Evolutionary conservation across 2,113 vertebrate genomes (phyloP).

Genomic region (Lophochroa leadbeateri): DNA sequence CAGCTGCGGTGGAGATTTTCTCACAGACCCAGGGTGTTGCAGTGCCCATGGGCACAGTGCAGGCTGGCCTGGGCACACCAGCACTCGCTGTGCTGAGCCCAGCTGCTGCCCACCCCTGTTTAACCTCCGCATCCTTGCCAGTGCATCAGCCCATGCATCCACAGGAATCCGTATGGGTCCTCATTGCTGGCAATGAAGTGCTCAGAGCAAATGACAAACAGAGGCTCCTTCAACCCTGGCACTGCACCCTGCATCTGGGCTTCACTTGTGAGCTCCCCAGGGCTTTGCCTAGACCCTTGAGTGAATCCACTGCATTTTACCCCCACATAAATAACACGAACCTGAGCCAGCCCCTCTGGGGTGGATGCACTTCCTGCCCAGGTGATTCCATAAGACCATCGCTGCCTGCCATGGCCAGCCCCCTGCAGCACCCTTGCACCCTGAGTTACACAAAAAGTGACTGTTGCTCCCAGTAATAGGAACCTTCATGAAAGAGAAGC

Average conservation of each 20-base stretch:
- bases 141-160: accelerated
- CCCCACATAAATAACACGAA: background rate
- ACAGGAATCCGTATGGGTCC: accelerated
- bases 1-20: background rate
- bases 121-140: background rate
- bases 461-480: background rate
- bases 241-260: accelerated
- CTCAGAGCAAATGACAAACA: background rate
- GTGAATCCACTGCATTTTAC: background rate
- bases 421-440: background rate
- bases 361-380: background rate
- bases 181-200: accelerated
- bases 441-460: background rate
- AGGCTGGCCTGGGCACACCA: accelerated
- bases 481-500: background rate
- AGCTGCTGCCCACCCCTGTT: background rate
- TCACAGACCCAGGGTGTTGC: background rate
- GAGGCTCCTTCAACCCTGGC: background rate
- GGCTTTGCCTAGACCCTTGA: background rate
- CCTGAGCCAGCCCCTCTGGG: background rate
- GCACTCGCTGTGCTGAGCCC: background rate
- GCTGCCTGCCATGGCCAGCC: accelerated
- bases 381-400: background rate
- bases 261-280: background rate
- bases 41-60: accelerated